A percentile compares a stretch with the other conserved stretches of the same genome.
phyloP scores from a whole-genome alignment of 2,888 invertebrate species.

The Monochamus alternatus region DNA sequence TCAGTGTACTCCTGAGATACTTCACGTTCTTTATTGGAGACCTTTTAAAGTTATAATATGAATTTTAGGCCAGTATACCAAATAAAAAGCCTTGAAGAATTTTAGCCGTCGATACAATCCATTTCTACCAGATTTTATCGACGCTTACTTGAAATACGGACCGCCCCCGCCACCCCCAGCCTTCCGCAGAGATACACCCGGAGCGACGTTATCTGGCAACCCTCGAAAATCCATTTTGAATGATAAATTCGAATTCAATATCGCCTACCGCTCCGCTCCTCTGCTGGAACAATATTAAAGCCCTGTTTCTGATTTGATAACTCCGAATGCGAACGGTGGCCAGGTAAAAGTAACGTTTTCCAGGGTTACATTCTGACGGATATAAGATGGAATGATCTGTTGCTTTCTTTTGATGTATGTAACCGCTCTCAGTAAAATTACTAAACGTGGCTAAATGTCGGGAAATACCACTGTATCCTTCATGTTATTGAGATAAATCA shows the following conservation, averaged over 20 bases:
- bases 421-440: not conserved
- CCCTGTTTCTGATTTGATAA: conserved; percentile 8
- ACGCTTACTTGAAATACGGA: not conserved
- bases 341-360: not conserved
- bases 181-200: not conserved
- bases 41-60: no score
- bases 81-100: no score
- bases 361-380: not conserved
- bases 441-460: not conserved
- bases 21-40: no score
- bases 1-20: no score
- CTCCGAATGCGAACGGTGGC: conserved; percentile 13
- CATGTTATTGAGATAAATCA: no score
- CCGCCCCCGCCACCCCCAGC: not conserved
- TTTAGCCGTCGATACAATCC: not conserved
- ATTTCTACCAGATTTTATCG: not conserved
- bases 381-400: not conserved
- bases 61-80: no score
- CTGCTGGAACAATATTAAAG: conserved; percentile 13
- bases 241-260: conserved; percentile 20
- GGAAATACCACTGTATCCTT: no score
- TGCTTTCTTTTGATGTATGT: not conserved
- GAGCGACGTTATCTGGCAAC: not conserved
- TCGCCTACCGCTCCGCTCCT: not conserved
- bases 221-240: conserved; percentile 6